phyloP scores from a whole-genome alignment of 2,797 vertebrate species.

The Pampus argenteus region DNA sequence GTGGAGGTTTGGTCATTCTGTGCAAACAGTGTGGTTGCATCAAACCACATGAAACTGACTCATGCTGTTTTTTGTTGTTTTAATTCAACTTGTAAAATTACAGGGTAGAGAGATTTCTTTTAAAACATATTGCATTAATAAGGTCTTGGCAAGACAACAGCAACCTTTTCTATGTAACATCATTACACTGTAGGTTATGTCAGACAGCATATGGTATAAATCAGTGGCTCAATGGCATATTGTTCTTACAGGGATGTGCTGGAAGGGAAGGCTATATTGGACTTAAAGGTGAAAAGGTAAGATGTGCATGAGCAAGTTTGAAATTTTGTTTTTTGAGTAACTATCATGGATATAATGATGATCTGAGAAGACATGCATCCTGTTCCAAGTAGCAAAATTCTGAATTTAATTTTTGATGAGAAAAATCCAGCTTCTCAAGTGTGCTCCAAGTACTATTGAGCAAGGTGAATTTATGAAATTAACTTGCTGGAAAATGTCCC shows the following conservation, averaged over 20 bases:
- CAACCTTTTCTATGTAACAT: slow-evolving; percentile 25
- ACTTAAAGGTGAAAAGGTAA: slow-evolving; percentile 89
- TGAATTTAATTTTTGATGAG: not conserved
- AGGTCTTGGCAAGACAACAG: slow-evolving; percentile 14
- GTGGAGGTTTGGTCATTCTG: slow-evolving; percentile 37
- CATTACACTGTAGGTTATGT: not conserved
- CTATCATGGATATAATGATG: not conserved
- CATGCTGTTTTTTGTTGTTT: slow-evolving; percentile 27
- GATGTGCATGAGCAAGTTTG: slow-evolving; percentile 8
- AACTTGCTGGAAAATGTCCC: not conserved
- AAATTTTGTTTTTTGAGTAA: not conserved
- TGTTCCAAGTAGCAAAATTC: not conserved
- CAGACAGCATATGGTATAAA: slow-evolving; percentile 10
- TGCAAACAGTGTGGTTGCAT: slow-evolving; percentile 43
- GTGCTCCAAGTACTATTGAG: not conserved
- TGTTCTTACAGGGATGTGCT: slow-evolving; percentile 83
- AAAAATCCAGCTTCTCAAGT: not conserved
- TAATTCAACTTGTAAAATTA: slow-evolving; percentile 62
- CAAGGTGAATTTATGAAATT: too few relatives aligned
- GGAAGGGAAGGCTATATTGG: slow-evolving; percentile 84
- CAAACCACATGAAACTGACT: slow-evolving; percentile 34
- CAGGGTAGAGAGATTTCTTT: slow-evolving; percentile 43
- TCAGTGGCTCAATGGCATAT: slow-evolving; percentile 12
- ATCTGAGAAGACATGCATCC: not conserved
- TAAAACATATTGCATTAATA: slow-evolving; percentile 44